These are phyloP conservation scores for Hyaena hyaena DNA, from an alignment of 2,113 vertebrate species.

Conservation along the genomic window DNA sequence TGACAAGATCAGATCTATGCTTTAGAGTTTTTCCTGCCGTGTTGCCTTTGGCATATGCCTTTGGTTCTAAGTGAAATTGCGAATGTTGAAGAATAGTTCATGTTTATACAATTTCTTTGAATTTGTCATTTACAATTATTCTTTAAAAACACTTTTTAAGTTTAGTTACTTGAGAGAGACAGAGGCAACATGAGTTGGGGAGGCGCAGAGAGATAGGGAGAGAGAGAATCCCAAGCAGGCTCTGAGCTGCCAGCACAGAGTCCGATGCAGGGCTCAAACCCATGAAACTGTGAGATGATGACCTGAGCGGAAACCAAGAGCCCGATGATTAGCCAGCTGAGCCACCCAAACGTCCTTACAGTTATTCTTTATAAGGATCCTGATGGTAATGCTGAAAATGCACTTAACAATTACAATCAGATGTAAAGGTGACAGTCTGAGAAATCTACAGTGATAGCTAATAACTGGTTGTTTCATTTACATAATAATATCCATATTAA, in stretches of 20 bases:
- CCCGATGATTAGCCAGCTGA: too few species aligned
- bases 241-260: too few species aligned
- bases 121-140: neutral
- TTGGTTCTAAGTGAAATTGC: neutral
- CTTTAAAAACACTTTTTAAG: too few species aligned
- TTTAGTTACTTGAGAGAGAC: too few species aligned
- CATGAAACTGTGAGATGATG: too few species aligned
- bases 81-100: neutral
- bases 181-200: too few species aligned
- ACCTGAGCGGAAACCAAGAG: too few species aligned
- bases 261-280: too few species aligned
- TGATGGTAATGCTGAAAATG: neutral
- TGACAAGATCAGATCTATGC: neutral
- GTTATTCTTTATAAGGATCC: neutral
- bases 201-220: too few species aligned
- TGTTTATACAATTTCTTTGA: constrained; percentile 5
- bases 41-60: neutral
- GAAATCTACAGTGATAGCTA: neutral
- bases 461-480: neutral
- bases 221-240: too few species aligned
- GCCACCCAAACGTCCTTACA: too few species aligned
- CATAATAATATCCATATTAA: neutral
- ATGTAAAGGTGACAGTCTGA: neutral
- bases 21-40: neutral
- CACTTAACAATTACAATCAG: neutral